phyloP scores from a whole-genome alignment of 1,140 invertebrate genomes.

The Acromyrmex charruanus region DNA sequence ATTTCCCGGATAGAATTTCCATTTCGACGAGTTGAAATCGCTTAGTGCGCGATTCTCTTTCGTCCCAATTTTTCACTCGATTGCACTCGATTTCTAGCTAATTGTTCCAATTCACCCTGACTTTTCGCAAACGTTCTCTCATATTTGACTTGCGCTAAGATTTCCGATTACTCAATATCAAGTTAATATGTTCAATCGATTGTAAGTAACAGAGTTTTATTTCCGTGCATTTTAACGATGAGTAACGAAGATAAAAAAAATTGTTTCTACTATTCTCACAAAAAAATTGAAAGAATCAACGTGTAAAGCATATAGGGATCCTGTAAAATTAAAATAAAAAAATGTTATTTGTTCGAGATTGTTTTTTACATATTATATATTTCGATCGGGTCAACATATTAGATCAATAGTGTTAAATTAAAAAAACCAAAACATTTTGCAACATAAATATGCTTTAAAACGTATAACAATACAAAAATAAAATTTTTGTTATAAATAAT shows the following conservation, averaged over 20 bases:
- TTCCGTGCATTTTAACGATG: background rate
- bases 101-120: slow-evolving; percentile 20
- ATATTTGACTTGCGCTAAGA: background rate
- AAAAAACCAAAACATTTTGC: slow-evolving; percentile 19
- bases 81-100: slow-evolving; percentile 11
- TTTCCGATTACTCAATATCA: background rate
- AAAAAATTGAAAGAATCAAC: background rate
- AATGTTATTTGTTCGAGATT: background rate
- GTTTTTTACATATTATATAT: background rate
- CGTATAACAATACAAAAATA: background rate
- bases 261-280: background rate
- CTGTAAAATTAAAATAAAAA: slow-evolving; percentile 14
- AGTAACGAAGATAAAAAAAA: background rate
- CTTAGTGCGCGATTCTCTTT: background rate
- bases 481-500: background rate
- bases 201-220: background rate
- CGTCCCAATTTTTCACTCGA: slow-evolving; percentile 20
- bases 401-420: background rate
- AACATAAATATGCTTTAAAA: background rate
- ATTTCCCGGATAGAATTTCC: background rate
- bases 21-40: background rate
- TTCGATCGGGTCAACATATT: background rate
- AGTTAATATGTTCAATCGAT: background rate
- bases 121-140: background rate
- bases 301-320: background rate